phyloP scores from a whole-genome alignment of 2,888 invertebrate species.

The Xestobium rufovillosum region DNA sequence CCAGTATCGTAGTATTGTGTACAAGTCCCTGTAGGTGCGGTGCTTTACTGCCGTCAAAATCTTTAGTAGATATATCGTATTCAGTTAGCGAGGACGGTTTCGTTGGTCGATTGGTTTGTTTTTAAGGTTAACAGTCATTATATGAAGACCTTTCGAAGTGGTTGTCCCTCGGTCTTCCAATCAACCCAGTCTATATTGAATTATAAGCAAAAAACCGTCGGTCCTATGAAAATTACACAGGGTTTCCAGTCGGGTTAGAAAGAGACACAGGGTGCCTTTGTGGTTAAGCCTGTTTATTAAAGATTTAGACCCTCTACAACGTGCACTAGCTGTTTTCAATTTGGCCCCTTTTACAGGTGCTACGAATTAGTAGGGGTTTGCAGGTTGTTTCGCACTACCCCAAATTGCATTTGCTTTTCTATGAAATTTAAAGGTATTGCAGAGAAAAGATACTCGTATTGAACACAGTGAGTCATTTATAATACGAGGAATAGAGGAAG shows the following conservation, averaged over 20 bases:
- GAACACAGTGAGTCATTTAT: too few relatives aligned
- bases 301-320: conserved; percentile 6
- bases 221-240: too few relatives aligned
- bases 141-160: conserved; percentile 38
- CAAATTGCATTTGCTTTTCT: too few relatives aligned
- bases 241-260: too few relatives aligned
- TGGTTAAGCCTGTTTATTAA: conserved; percentile 13
- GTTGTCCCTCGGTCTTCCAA: conserved; percentile 33
- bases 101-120: conserved; percentile 28
- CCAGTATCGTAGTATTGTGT: conserved; percentile 33
- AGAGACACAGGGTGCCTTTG: conserved; percentile 18
- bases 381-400: too few relatives aligned
- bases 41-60: conserved; percentile 26
- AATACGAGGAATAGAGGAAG: too few relatives aligned
- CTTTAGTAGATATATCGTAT: conserved; percentile 15
- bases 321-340: conserved; percentile 24
- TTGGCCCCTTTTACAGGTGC: conserved; percentile 25
- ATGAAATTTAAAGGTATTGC: too few relatives aligned
- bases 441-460: too few relatives aligned
- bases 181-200: conserved; percentile 28
- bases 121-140: conserved; percentile 41
- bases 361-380: conserved; percentile 21
- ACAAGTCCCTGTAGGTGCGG: conserved; percentile 37
- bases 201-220: conserved; percentile 28
- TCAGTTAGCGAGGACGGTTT: conserved; percentile 15